Percentiles rank a stretch among this genome's conserved stretches.
phyloP scores from a whole-genome alignment of 2,113 vertebrate genomes.

The Galemys pyrenaicus region DNA sequence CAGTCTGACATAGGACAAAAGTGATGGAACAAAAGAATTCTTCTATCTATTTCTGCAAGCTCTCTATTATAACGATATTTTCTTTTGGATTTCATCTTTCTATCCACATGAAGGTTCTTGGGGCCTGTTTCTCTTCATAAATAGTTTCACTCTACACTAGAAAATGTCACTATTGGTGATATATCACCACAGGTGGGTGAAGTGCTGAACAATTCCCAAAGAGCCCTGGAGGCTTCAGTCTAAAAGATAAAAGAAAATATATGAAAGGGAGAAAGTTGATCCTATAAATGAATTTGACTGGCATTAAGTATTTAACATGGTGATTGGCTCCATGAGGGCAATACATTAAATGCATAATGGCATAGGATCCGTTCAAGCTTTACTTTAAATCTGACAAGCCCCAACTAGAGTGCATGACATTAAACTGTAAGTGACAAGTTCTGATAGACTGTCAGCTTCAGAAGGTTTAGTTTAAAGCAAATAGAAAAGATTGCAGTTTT shows the following conservation, averaged over 20 bases:
- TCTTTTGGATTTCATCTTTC: constrained; percentile 66
- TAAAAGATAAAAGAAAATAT: constrained; percentile 67
- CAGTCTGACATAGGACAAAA: constrained; percentile 79
- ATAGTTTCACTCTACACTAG: constrained; percentile 56
- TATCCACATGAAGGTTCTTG: constrained; percentile 48
- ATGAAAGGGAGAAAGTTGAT: constrained; percentile 55
- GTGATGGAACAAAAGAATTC: constrained; percentile 71
- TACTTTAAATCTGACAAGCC: constrained; percentile 24
- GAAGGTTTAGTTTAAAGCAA: constrained; percentile 72
- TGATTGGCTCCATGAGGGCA: constrained; percentile 51
- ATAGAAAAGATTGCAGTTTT: constrained; percentile 46
- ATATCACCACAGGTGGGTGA: constrained; percentile 53
- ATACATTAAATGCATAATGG: constrained; percentile 55
- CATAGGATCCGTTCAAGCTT: constrained; percentile 11
- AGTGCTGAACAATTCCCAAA: constrained; percentile 30
- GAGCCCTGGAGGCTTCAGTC: constrained; percentile 53
- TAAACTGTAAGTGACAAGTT: constrained; percentile 73
- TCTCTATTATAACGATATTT: constrained; percentile 68
- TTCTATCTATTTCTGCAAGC: constrained; percentile 77
- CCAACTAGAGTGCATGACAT: neutral
- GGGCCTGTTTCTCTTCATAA: constrained; percentile 77
- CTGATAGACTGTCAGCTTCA: constrained; percentile 76
- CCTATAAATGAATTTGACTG: constrained; percentile 81
- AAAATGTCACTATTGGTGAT: constrained; percentile 76
- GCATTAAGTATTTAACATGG: constrained; percentile 80